phyloP scores from a whole-genome alignment of 2,888 invertebrate genomes.

The Rosalia funebris region DNA sequence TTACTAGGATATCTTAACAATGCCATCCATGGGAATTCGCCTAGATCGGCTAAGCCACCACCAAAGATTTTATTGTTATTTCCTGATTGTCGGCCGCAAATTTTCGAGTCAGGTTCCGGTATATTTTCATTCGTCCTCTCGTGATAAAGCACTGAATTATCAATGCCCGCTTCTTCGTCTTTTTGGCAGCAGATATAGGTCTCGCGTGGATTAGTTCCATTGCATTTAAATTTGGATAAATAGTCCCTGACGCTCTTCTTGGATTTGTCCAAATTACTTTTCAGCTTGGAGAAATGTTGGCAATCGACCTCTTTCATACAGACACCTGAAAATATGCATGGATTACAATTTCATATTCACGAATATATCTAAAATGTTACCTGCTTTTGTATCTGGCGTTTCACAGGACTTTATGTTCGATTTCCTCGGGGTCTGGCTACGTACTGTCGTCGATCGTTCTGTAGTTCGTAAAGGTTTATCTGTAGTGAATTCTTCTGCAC shows the following conservation, averaged over 20 bases:
- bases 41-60: constrained; percentile 68
- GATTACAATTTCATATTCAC: too few species aligned
- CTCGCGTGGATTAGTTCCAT: background rate
- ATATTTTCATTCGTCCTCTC: constrained; percentile 1
- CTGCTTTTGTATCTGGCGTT: constrained; percentile 18
- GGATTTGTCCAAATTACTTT: constrained; percentile 15
- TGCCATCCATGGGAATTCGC: constrained; percentile 59
- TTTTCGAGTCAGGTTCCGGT: constrained; percentile 1
- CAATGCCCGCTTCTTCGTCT: background rate
- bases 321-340: constrained; percentile 8
- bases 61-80: constrained; percentile 71
- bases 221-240: constrained; percentile 13
- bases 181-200: constrained; percentile 12
- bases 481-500: background rate
- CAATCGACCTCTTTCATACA: background rate
- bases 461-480: background rate
- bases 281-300: constrained; percentile 2
- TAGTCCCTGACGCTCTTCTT: background rate
- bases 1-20: constrained; percentile 44
- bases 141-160: background rate
- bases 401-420: background rate
- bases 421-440: background rate
- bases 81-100: constrained; percentile 67
- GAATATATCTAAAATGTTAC: constrained; percentile 1
- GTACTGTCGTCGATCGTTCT: background rate